phyloP scores from a whole-genome alignment of 2,888 invertebrate species.

The Drosophila lacicola region DNA sequence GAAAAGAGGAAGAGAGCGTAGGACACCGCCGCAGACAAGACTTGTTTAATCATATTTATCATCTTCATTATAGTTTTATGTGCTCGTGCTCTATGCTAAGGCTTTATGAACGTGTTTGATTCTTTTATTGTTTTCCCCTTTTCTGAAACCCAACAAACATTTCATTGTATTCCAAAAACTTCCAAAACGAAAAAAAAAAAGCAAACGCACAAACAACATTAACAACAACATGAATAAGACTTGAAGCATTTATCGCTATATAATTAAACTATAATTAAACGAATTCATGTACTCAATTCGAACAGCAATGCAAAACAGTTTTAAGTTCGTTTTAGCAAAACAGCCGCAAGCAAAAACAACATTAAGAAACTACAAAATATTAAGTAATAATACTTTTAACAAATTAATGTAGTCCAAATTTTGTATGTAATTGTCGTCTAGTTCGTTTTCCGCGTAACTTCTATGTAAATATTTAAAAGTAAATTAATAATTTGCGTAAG shows the following conservation, averaged over 20 bases:
- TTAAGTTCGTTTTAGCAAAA: constrained; percentile 31
- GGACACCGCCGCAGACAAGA: constrained; percentile 45
- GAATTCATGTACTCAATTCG: constrained; percentile 58
- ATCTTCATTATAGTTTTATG: constrained; percentile 9
- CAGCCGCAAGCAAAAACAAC: neutral
- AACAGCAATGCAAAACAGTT: constrained; percentile 52
- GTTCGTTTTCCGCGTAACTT: constrained; percentile 14
- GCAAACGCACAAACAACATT: constrained; percentile 36
- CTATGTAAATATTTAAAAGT: constrained; percentile 45
- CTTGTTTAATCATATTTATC: constrained; percentile 35
- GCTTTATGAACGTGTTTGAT: constrained; percentile 7
- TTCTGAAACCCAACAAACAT: neutral
- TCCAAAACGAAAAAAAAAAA: constrained; percentile 22
- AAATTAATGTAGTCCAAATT: constrained; percentile 54
- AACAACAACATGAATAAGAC: constrained; percentile 68
- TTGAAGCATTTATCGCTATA: constrained; percentile 74
- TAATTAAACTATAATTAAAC: constrained; percentile 33
- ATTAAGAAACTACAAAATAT: neutral
- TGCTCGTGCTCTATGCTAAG: constrained; percentile 2
- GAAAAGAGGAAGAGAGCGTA: constrained; percentile 1
- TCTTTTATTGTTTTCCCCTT: constrained; percentile 6
- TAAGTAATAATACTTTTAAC: constrained; percentile 29
- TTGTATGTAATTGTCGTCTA: constrained; percentile 20
- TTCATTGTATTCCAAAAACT: constrained; percentile 29
- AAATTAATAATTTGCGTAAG: constrained; percentile 30